Percentiles rank a stretch among this genome's conserved stretches.
Evolutionary conservation across 2,113 vertebrate species (phyloP).

Genomic region (Hipposideros armiger): DNA sequence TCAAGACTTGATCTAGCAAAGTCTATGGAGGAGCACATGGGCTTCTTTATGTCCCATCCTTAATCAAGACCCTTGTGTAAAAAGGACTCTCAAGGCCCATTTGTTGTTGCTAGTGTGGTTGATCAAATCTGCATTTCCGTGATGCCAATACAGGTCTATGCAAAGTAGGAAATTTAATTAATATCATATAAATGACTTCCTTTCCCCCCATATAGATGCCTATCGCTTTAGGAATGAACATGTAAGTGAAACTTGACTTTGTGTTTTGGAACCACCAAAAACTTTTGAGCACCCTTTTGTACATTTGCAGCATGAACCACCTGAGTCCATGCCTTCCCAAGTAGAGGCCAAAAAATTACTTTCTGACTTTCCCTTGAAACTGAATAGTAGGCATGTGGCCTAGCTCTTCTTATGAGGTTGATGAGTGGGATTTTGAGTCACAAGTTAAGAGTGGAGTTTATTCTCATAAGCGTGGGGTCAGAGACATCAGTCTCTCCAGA

Average conservation of each 20-base stretch:
- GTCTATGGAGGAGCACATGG: background rate
- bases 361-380: background rate
- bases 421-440: background rate
- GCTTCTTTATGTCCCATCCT: background rate
- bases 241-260: background rate
- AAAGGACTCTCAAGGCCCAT: background rate
- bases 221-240: background rate
- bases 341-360: background rate
- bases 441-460: background rate
- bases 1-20: background rate
- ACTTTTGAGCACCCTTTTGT: background rate
- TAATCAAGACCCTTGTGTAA: background rate
- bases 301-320: background rate
- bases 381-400: fast-evolving
- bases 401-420: background rate
- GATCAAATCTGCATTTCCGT: background rate
- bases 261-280: background rate
- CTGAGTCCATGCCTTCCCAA: background rate
- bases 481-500: background rate
- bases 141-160: background rate
- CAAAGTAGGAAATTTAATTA: background rate
- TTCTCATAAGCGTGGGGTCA: background rate
- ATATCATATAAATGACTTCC: background rate
- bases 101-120: background rate
- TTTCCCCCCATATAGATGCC: background rate